Evolutionary conservation across 2,888 invertebrate species (phyloP).

Genomic region (Metacarcinus magister): DNA sequence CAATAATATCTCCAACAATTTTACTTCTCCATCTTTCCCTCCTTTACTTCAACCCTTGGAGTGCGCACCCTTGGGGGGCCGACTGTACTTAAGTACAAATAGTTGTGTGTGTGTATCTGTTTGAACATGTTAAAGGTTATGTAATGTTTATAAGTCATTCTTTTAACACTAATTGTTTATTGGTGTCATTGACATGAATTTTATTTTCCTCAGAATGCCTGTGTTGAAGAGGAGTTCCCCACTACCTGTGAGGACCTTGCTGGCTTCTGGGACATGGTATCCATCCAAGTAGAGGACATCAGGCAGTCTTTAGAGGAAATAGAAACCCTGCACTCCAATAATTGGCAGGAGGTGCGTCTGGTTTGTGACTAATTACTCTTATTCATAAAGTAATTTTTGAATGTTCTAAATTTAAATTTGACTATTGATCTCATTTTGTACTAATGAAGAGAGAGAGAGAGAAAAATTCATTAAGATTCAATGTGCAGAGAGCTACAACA

Average conservation of each 20-base stretch:
- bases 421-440: too few species aligned
- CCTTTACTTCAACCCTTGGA: too few species aligned
- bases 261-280: constrained; percentile 99
- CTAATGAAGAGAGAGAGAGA: too few species aligned
- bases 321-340: constrained; percentile 84
- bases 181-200: neutral
- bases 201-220: constrained; percentile 58
- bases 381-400: neutral
- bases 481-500: too few species aligned
- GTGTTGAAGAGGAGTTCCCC: constrained; percentile 91
- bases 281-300: constrained; percentile 94
- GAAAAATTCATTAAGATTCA: too few species aligned
- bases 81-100: neutral
- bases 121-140: too few species aligned
- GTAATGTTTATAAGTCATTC: too few species aligned
- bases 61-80: too few species aligned
- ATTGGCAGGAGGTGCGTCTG: constrained; percentile 84
- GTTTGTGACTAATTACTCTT: neutral
- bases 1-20: too few species aligned
- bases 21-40: too few species aligned
- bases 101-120: neutral
- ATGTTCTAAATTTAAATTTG: neutral
- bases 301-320: constrained; percentile 89
- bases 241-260: constrained; percentile 95
- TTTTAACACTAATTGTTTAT: neutral